Base-by-base conservation (phyloP, 1,140 invertebrate genomes). In the Pteromalus puparum region DNA sequence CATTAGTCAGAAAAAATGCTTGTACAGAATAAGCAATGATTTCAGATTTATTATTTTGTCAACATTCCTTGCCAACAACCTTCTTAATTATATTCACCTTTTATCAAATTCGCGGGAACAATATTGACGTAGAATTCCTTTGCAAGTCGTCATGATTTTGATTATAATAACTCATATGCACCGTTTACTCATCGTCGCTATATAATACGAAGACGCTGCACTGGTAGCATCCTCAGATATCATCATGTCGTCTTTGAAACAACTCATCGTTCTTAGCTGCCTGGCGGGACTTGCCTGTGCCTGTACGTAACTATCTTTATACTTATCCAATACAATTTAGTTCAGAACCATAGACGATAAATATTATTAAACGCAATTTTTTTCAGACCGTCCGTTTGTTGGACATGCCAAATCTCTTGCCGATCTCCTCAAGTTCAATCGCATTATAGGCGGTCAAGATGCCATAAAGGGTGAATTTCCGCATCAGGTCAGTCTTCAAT, bases 371-470 rank as follows among this genome's bases (percentile, higher is more conserved):
- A 10, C 38, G 6, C 38, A 61, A 21, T 21, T 61, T 21, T 34
- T 61, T 61, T 61, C 18, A 61, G 53, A 61, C 18, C 18, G 18
- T n/a, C 53, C 53, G n/a, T 61, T 61, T 0, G n/a, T 6, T 7
- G 21, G 53, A n/a, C 53, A 61, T 61, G 61, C 30, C 24, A 75
- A 46, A 46, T 21, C 4, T 6, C 18, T 12, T 0, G 9, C 26
- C 70, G 4, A 10, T 53, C 61, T 75, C 5, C 1, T n/a, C 26
- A 83, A 24, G 13, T 70, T 42, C 61, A 53, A 15, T 21, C 83
- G 91, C 30, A 90, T 93, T 30, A 91, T 93, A 13, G 93, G 92
- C 21, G 93, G 93, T 6, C 73, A 85, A 2, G 86, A 89, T 76
- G 92, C 92, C 1, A 7, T 34, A 1, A 61, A 80, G 5, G 89